Evolutionary conservation across 2,888 invertebrate genomes (phyloP).

Genomic region (Clepsis dumicolana): DNA sequence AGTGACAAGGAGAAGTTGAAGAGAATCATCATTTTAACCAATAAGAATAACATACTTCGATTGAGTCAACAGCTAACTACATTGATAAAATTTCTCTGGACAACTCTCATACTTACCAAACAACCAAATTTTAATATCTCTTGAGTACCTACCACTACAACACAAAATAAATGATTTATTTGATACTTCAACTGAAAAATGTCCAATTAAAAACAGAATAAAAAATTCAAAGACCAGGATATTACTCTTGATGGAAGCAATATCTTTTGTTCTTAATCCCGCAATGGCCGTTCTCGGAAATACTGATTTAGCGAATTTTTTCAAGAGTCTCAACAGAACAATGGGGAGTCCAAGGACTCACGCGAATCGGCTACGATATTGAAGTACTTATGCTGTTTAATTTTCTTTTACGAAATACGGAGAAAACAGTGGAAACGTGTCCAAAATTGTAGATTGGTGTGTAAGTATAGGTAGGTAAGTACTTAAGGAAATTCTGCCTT

Average conservation of each 20-base stretch:
- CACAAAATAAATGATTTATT: background rate
- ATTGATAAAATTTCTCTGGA: no score
- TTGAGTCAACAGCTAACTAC: no score
- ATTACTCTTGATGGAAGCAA: slow-evolving; percentile 19
- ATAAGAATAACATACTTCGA: no score
- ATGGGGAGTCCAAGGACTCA: background rate
- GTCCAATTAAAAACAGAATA: background rate
- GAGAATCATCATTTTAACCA: no score
- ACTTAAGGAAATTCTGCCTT: background rate
- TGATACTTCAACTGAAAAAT: background rate
- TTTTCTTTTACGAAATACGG: background rate
- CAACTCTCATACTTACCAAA: no score
- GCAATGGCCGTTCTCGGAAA: background rate
- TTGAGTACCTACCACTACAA: background rate
- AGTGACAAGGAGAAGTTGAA: no score
- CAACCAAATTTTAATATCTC: background rate
- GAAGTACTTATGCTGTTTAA: background rate
- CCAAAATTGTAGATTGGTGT: background rate
- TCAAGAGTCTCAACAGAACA: slow-evolving; percentile 14
- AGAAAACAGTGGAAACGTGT: background rate
- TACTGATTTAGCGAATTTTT: slow-evolving; percentile 12
- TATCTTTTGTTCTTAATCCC: slow-evolving; percentile 18
- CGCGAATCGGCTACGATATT: background rate
- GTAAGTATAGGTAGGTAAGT: no score
- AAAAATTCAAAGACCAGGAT: background rate